A percentile compares a stretch with the other conserved stretches of the same genome.
phyloP scores from a whole-genome alignment of 2,797 vertebrate genomes.

The Thalassophryne amazonica region DNA sequence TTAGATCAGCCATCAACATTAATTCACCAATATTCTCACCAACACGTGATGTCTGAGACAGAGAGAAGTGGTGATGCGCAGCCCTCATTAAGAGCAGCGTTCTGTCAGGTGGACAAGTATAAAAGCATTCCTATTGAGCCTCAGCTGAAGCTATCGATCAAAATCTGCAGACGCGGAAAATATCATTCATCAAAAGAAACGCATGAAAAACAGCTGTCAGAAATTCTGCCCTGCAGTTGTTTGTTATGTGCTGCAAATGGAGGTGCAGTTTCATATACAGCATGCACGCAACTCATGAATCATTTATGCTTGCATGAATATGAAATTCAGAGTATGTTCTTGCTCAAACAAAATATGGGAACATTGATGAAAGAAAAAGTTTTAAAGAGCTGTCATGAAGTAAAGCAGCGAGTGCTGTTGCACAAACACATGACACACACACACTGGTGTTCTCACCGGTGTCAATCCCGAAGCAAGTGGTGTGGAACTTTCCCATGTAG shows the following conservation, averaged over 20 bases:
- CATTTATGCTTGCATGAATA: slow-evolving; percentile 29
- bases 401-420: background rate
- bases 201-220: slow-evolving; percentile 29
- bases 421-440: background rate
- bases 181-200: slow-evolving; percentile 22
- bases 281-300: slow-evolving; percentile 17
- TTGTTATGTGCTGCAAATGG: background rate
- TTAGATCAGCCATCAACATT: no score
- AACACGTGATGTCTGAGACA: background rate
- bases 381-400: background rate
- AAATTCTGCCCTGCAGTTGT: slow-evolving; percentile 5
- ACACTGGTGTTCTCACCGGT: slow-evolving; percentile 78
- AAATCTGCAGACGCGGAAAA: slow-evolving; percentile 16
- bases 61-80: background rate
- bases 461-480: slow-evolving; percentile 85
- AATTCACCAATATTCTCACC: background rate
- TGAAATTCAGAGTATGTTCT: slow-evolving; percentile 3
- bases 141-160: slow-evolving; percentile 25
- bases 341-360: background rate
- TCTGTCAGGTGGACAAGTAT: slow-evolving; percentile 1
- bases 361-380: background rate
- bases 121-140: slow-evolving; percentile 6
- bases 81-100: slow-evolving; percentile 23
- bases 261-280: background rate
- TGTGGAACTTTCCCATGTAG: slow-evolving; percentile 97